A percentile compares a stretch with the other conserved stretches of the same genome.
These are phyloP conservation scores for Heliconius hortense DNA, from an alignment of 2,888 invertebrate genomes.

Conservation along the genomic window DNA sequence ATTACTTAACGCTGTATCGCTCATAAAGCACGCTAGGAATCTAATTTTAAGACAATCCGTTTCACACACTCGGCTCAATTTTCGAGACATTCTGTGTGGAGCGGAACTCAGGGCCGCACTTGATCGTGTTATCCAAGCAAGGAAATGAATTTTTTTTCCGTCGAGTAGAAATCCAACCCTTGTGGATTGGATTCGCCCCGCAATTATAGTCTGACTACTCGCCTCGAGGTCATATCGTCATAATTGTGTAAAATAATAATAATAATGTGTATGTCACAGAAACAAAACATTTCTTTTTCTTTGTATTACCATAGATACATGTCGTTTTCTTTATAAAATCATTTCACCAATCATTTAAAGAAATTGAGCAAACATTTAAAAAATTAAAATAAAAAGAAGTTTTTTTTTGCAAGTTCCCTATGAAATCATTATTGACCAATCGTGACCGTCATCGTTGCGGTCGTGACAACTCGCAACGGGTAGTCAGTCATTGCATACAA, in stretches of 20 bases:
- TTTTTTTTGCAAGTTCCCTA: constrained; percentile 16
- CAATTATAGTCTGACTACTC: not conserved
- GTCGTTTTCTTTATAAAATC: not conserved
- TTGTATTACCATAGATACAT: not conserved
- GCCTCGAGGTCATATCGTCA: not conserved
- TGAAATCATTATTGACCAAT: constrained; percentile 13
- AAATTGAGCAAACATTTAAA: not conserved
- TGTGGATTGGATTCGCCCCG: too few species aligned
- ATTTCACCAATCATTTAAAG: not conserved
- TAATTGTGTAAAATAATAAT: too few species aligned
- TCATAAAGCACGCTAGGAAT: too few species aligned
- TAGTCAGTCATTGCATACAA: constrained; percentile 10
- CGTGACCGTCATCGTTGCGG: constrained; percentile 28
- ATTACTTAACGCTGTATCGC: too few species aligned
- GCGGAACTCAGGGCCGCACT: too few species aligned
- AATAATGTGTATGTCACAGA: too few species aligned
- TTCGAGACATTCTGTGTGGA: too few species aligned
- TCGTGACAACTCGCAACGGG: too few species aligned
- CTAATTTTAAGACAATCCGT: too few species aligned
- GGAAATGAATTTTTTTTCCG: too few species aligned
- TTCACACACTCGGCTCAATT: too few species aligned
- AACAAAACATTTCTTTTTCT: not conserved
- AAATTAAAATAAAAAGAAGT: not conserved
- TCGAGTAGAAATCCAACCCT: not conserved
- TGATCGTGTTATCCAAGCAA: too few species aligned